A percentile compares a stretch with the other conserved stretches of the same genome.
Evolutionary conservation across 2,888 invertebrate genomes (phyloP).

Genomic region (Cheilosia scutellata): DNA sequence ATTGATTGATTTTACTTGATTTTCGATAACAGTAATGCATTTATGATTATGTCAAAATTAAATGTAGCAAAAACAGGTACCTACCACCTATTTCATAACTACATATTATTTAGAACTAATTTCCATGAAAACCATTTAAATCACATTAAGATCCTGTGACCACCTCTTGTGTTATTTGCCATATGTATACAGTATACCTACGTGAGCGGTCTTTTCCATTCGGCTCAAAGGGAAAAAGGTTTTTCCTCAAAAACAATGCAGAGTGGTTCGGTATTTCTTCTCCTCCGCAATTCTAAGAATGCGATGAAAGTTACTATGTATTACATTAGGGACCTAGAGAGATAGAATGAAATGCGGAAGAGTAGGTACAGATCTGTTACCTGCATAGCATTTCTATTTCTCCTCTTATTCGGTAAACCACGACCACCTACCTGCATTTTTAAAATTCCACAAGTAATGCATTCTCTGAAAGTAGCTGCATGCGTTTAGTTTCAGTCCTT

Average conservation of each 20-base stretch:
- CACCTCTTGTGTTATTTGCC: background rate
- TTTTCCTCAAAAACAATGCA: no score
- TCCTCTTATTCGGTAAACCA: background rate
- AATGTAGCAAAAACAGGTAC: no score
- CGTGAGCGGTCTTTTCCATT: background rate
- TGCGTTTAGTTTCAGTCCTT: slow-evolving; percentile 30
- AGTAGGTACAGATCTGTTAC: no score
- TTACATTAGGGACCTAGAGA: no score
- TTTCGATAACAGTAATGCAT: no score
- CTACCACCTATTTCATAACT: background rate
- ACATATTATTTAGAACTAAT: background rate
- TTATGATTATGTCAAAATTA: no score
- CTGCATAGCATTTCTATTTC: background rate
- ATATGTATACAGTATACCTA: background rate
- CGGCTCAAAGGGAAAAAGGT: background rate
- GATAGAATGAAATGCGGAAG: no score
- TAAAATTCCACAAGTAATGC: background rate
- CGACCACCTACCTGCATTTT: background rate
- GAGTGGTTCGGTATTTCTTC: no score
- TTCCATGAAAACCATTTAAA: background rate
- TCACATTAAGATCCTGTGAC: background rate
- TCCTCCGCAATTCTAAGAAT: no score
- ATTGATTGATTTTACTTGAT: no score
- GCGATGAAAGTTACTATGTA: no score
- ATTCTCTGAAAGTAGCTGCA: background rate